phyloP scores from a whole-genome alignment of 2,888 invertebrate genomes.

The Eristalis intricaria region DNA sequence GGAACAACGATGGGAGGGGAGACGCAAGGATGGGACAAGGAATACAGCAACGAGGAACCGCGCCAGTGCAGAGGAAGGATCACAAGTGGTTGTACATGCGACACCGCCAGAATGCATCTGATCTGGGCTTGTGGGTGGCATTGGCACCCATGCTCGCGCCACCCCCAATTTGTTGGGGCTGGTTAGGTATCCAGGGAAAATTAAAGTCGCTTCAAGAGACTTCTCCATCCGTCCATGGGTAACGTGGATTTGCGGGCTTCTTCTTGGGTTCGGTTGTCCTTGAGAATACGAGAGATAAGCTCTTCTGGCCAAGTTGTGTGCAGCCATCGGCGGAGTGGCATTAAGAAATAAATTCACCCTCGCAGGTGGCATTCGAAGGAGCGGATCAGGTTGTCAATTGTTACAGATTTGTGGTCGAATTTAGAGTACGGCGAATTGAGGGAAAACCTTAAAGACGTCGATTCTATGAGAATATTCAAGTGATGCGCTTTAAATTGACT shows the following conservation, averaged over 20 bases:
- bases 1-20: background rate
- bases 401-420: background rate
- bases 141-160: background rate
- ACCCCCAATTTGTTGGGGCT: constrained; percentile 46
- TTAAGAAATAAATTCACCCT: constrained; percentile 13
- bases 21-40: background rate
- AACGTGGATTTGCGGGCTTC: background rate
- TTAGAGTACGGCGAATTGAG: too few species aligned
- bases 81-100: constrained; percentile 25
- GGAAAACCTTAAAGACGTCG: too few species aligned
- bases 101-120: constrained; percentile 23
- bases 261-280: background rate
- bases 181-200: constrained; percentile 38
- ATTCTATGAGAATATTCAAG: too few species aligned
- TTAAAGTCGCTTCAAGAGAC: background rate
- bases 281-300: background rate
- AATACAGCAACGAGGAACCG: background rate
- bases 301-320: constrained; percentile 22
- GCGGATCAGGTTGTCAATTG: background rate
- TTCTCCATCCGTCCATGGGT: background rate
- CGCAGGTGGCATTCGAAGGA: too few species aligned
- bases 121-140: constrained; percentile 31
- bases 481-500: too few species aligned
- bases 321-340: constrained; percentile 1
- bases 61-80: constrained; percentile 1